phyloP scores from a whole-genome alignment of 2,113 vertebrate genomes.

The Zosterops borbonicus region DNA sequence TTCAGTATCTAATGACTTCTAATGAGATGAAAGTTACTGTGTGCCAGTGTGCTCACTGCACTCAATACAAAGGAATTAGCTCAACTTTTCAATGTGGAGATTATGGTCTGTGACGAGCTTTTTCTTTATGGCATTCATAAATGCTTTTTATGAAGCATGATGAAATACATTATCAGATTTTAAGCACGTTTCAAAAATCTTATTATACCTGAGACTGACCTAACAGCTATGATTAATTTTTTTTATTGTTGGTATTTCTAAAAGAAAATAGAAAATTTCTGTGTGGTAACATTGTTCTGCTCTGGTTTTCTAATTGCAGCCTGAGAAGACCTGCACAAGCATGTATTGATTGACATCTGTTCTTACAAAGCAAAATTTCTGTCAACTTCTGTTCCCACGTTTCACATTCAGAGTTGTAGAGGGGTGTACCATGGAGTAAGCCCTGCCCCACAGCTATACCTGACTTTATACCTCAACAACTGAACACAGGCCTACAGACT shows the following conservation, averaged over 20 bases:
- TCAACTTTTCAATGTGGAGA: not conserved
- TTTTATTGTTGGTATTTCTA: not conserved
- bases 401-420: not conserved
- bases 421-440: not conserved
- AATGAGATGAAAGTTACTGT: not conserved
- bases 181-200: not conserved
- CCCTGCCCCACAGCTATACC: not conserved
- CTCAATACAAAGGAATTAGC: not conserved
- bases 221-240: not conserved
- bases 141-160: not conserved
- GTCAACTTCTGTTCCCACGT: not conserved
- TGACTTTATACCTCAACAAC: not conserved
- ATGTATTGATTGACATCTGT: not conserved
- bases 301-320: not conserved
- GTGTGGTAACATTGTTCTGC: not conserved
- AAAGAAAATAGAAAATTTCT: not conserved
- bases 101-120: not conserved
- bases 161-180: not conserved
- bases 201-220: not conserved
- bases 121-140: not conserved
- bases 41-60: not conserved
- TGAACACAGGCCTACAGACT: fast-evolving
- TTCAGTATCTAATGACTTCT: not conserved
- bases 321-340: not conserved
- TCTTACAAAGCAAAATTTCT: not conserved